Percentiles rank a stretch among this genome's conserved stretches.
These are phyloP conservation scores for Fabriciana adippe DNA, from an alignment of 2,888 invertebrate species.

Conservation along the genomic window DNA sequence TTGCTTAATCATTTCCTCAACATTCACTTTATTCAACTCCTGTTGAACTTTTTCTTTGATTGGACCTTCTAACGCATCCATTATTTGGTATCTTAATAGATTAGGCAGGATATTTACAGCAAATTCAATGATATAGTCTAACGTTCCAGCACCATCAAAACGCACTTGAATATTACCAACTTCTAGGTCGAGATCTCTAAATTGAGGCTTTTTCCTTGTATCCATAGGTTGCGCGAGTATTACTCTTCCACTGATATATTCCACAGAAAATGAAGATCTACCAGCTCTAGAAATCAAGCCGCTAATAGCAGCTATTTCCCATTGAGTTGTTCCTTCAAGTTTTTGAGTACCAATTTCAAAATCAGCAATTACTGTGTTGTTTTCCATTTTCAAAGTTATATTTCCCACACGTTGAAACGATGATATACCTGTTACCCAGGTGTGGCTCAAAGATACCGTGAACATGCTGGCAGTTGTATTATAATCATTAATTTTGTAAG, in stretches of 20 bases:
- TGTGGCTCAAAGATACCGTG: conserved; percentile 86
- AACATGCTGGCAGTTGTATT: conserved; percentile 87
- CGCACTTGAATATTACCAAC: conserved; percentile 92
- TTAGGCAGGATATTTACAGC: conserved; percentile 92
- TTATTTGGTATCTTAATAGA: conserved; percentile 92
- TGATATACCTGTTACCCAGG: conserved; percentile 90
- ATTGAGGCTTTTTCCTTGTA: conserved; percentile 86
- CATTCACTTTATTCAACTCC: conserved; percentile 87
- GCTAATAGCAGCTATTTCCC: conserved; percentile 88
- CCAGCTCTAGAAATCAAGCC: conserved; percentile 87
- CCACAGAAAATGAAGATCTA: conserved; percentile 89
- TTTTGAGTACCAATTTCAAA: conserved; percentile 91
- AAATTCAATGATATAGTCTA: conserved; percentile 92
- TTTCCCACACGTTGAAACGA: conserved; percentile 92
- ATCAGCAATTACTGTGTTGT: conserved; percentile 85
- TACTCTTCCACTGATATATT: conserved; percentile 87
- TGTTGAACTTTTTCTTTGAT: conserved; percentile 88
- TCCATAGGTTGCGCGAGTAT: conserved; percentile 89
- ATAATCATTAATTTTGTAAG: conserved; percentile 87
- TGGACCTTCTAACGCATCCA: conserved; percentile 92
- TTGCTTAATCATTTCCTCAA: conserved; percentile 87
- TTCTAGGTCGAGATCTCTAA: conserved; percentile 89
- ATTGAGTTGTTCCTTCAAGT: conserved; percentile 88
- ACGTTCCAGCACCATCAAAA: conserved; percentile 92
- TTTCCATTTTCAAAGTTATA: conserved; percentile 87